Evolutionary conservation across 2,113 vertebrate species (phyloP), one percentile per base, ranked within the genome.

Genomic region (Dromaius novaehollandiae): DNA sequence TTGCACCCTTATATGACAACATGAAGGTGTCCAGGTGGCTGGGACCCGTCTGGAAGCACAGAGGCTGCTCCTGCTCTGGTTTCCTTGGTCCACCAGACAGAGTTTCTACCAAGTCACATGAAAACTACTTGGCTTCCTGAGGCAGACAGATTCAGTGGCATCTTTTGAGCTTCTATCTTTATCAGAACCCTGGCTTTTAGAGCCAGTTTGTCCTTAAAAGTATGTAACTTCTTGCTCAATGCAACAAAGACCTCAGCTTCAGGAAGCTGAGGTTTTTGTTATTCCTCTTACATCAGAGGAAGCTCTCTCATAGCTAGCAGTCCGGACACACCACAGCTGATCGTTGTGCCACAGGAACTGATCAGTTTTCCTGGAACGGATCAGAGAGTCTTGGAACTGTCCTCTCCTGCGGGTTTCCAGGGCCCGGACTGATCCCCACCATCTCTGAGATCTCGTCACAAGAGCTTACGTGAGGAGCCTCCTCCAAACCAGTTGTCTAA

Each of bases 371-470:
- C 48, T 51, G 51, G 36, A 91, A 36, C 4, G 11, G 5, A 36
- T 44, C 32, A 48, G 71, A n/a, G 58, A 86, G 40, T 51, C 14
- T 42, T 12, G 5, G 22, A 22, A 46, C 22, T 30, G 5, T 22
- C n/a, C 2, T 4, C 34, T 76, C 24, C 7, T 18, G 10, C 18
- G 70, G n/a, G 10, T 68, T 80, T 61, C 46, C n/a, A 61, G 61
- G 32, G 32, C 11, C 32, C 15, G 38, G 13, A n/a, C 6, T 0
- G 1, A 53, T 42, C 6, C 14, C 18, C 7, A 3, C 4, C 65
- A 30, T 9, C 40, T 73, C 42, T 6, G 51, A 64, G 25, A 73
- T 65, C 63, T 38, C 8, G 53, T 65, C 48, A 51, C n/a, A 48
- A 55, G 70, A 25, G 13, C 24, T 76, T 42, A 11, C 15, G 5